Percentiles rank a stretch among this genome's conserved stretches.
These are phyloP conservation scores for Phaenicophaeus curvirostris DNA, from an alignment of 2,797 vertebrate species.

Conservation along the genomic window DNA sequence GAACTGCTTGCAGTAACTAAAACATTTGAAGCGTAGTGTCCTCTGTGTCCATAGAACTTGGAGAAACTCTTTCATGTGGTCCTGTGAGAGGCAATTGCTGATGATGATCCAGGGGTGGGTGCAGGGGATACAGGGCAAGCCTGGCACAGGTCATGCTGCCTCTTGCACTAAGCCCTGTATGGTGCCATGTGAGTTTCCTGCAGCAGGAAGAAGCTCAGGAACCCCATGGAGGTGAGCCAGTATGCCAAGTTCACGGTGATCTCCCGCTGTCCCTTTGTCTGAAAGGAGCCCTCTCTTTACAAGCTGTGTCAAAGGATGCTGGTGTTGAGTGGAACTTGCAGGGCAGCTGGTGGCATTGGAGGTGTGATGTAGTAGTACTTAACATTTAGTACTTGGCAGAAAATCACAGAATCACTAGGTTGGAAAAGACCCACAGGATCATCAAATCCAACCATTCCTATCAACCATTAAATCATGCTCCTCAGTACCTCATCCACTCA, in stretches of 20 bases:
- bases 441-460: too few relatives aligned
- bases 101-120: not conserved
- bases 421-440: too few relatives aligned
- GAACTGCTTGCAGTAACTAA: slow-evolving; percentile 53
- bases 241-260: not conserved
- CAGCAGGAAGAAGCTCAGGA: not conserved
- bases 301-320: not conserved
- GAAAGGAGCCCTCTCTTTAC: not conserved
- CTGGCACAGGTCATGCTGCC: not conserved
- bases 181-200: not conserved
- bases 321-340: not conserved
- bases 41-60: not conserved
- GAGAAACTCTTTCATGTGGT: not conserved
- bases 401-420: too few relatives aligned
- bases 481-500: too few relatives aligned
- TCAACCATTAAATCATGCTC: too few relatives aligned
- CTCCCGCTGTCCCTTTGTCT: not conserved
- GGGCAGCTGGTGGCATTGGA: not conserved
- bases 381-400: not conserved
- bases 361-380: not conserved
- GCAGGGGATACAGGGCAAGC: not conserved
- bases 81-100: not conserved
- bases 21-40: slow-evolving; percentile 10
- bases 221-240: not conserved
- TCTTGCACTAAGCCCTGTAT: not conserved